Percentiles rank a stretch among this genome's conserved stretches.
Conservation (phyloP, 2,797 vertebrate genomes). For the Paedocypris micromegethes region DNA sequence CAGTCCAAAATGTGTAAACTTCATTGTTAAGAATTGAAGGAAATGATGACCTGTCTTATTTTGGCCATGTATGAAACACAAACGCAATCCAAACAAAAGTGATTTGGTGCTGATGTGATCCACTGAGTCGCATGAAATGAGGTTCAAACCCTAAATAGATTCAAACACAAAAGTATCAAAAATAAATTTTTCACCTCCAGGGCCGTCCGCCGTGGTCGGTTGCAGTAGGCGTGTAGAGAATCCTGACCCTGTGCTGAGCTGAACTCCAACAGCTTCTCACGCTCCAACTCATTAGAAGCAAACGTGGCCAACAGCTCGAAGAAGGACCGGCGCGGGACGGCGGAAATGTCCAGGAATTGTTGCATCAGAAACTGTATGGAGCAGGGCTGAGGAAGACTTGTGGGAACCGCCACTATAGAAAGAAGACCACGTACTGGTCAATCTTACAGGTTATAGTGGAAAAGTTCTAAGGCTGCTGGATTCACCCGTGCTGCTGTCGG, state of each 20-base stretch:
- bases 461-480: background rate
- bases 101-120: too few species aligned
- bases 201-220: constrained; percentile 75
- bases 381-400: constrained; percentile 77
- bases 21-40: too few species aligned
- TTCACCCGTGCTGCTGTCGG: constrained; percentile 59
- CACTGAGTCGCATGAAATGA: too few species aligned
- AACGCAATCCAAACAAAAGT: too few species aligned
- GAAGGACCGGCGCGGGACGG: constrained; percentile 88
- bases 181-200: constrained; percentile 74
- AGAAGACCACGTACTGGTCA: background rate
- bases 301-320: constrained; percentile 80
- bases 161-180: background rate
- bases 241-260: constrained; percentile 82
- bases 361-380: constrained; percentile 72
- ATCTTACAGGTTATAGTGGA: background rate
- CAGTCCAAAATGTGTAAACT: too few species aligned
- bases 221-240: constrained; percentile 83
- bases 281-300: constrained; percentile 73
- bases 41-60: too few species aligned
- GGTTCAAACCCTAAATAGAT: too few species aligned
- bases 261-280: constrained; percentile 84
- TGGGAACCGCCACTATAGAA: constrained; percentile 55
- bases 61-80: too few species aligned
- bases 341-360: constrained; percentile 76